Conservation (phyloP, 2,113 vertebrate genomes). For the Passerina amoena region DNA sequence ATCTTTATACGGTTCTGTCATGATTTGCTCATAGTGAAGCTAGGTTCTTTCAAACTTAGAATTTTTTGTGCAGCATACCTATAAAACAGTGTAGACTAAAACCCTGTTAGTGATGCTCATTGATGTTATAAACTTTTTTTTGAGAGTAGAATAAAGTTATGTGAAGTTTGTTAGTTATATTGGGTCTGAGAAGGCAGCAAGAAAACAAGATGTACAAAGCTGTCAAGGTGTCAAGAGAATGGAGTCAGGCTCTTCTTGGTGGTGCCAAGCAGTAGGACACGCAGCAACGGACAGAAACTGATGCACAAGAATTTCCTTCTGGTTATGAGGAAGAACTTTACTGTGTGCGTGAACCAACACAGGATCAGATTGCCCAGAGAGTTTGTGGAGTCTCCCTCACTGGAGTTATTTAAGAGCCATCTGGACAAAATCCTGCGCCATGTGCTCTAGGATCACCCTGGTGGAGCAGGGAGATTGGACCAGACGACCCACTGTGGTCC, state of each 20-base stretch:
- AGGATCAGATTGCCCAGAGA: background rate
- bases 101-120: background rate
- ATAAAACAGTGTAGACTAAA: background rate
- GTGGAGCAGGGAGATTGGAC: background rate
- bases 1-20: background rate
- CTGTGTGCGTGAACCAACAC: background rate
- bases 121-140: background rate
- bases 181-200: background rate
- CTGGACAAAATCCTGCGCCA: background rate
- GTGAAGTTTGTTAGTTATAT: background rate
- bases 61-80: background rate
- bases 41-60: background rate
- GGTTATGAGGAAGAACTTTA: background rate
- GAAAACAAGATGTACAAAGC: background rate
- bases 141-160: background rate
- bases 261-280: background rate
- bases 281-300: background rate
- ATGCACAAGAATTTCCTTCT: background rate
- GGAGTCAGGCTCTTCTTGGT: background rate
- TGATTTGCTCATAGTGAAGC: background rate
- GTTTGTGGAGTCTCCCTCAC: background rate
- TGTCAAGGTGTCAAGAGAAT: background rate
- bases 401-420: background rate
- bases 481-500: background rate
- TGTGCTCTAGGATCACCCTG: background rate